Base-by-base conservation (phyloP, 2,888 invertebrate species). In the Diadegma fenestrale region DNA sequence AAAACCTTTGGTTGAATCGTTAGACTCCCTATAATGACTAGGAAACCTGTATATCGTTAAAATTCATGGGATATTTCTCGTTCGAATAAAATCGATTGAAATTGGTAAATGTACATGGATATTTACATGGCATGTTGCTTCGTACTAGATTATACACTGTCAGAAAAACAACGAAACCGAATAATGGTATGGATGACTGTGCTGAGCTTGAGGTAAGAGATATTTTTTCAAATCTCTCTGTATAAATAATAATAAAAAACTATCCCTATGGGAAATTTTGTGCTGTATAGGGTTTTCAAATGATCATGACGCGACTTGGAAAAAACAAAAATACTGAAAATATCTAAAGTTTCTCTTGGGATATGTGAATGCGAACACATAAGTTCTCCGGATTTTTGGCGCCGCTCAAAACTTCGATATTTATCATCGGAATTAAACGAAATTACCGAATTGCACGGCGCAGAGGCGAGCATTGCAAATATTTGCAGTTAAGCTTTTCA, bases 1-100 rank as follows among this genome's bases (percentile, higher is more conserved):
- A 63, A 78, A 69, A 71, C 69, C 82, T 85, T 85, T 85, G 85
- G 85, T 82, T 82, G 51, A 80, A 73, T 72, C 69, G 73, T 68
- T 43, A 61, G 58, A 85, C 66, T 76, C 72, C 68, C 81, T 64
- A 73, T 66, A 51, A 26, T 85, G 85, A 85, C 85, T 85, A 85
- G 85, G 80, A 85, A 76, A 85, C 80, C 64, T 82, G 43, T 51
- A 72, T 72, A 72, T 77, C 51, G 33, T 75, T 75, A 54, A 78
- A 63, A 64, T 80, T 76, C 6, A 45, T 37, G 66, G 71, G 83
- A 80, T 80, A 66, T 66, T 69, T 10, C 0, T 78, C 68, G n/a
- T 30, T 58, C 68, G 58, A 7, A 58, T 69, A 14, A 14, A 30
- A 69, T 58, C 64, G 19, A 17, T 37, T 66, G 14, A 77, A 77